Evolutionary conservation across 2,797 vertebrate genomes (phyloP), one percentile per base, ranked within the genome.

Genomic region (Melanotaenia trifasciata): DNA sequence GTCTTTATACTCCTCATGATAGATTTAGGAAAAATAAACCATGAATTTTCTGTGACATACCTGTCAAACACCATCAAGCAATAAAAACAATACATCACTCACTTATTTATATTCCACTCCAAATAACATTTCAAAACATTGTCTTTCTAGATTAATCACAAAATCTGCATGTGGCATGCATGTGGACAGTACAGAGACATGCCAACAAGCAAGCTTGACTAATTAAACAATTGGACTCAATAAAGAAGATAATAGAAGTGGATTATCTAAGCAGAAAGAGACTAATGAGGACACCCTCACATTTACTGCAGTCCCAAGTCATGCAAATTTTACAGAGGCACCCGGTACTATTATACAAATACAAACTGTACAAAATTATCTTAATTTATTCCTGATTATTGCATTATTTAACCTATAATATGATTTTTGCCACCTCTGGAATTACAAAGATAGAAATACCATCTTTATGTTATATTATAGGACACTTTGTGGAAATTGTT

Each of bases 1-100:
- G 92, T 95, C 93, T 95, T 94, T 91, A 89, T 91, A 92, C 91
- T 92, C 80, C 84, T 90, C 65, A 74, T 95, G 93, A 94, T 94
- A 90, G 92, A 95, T 95, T 93, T 86, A 87, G 80, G 85, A 86
- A 90, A 89, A 89, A 89, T 81, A 89, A 90, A 89, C 86, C 87
- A 92, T 94, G 87, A 66, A 91, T 95, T 94, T 92, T 94, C 85
- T 81, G 79, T 74, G 84, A 87, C 89, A 89, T 86, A 88, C 79
- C 86, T 89, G 90, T 91, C 87, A 93, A 88, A 92, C 87, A 88
- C 70, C 89, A 91, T 91, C 89, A 92, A 88, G 86, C 90, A 92
- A 93, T 90, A 93, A 90, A 93, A 86, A 86, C 87, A 86, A 95
- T 94, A 92, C 89, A 94, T 94, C 91, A 95, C 80, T 71, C 75